Conservation (phyloP, 2,113 vertebrate genomes). For the pig (Sus scrofa) region T2T-Sscrofa CM000826.6:152074001-152074500, state of each 20-base stretch:
- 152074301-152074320: neutral
- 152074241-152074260: neutral
- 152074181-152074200: neutral
- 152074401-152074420: rapidly evolving
- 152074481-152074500: neutral
- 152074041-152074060: no score
- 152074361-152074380: rapidly evolving
- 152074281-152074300: neutral
- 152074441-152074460: neutral
- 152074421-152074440: neutral
- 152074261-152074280: neutral
- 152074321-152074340: no score
- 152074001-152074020: no score
- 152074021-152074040: no score
- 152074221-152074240: neutral
- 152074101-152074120: no score
- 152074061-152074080: no score
- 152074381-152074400: rapidly evolving
- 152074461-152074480: neutral
- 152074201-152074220: neutral
- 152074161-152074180: neutral
- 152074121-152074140: no score
- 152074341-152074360: no score
- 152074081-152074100: no score
- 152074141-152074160: no score